Evolutionary conservation across 2,113 vertebrate genomes (phyloP), one percentile per base, ranked within the genome.

Genomic region (Malurus alboscapulatus): DNA sequence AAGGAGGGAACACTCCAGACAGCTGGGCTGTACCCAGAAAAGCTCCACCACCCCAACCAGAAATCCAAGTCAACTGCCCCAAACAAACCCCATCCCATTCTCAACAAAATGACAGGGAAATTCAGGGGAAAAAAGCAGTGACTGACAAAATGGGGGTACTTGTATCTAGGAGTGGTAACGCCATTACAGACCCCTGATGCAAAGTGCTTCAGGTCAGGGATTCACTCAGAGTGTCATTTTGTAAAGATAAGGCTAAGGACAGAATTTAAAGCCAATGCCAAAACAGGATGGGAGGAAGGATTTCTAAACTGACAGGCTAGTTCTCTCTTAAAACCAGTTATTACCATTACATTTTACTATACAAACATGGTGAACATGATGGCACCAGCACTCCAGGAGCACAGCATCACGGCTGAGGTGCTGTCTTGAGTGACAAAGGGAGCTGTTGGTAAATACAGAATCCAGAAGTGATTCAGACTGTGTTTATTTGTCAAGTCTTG

Each of bases 51-150:
- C 20, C 12, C 3, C 73, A 55, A 57, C 9, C 30, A 78, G 48
- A 62, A 74, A 78, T 8, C 32, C 0, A 0, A 18, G 12, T 13
- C 61, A 63, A 40, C 30, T 59, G 69, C 38, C 38, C 32, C 10
- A 9, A 20, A 75, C 84, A 78, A 24, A 85, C 17, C 30, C 48
- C 42, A 44, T 24, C 51, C 38, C 10, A 19, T 63, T 71, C 51
- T 55, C 36, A 76, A 20, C 13, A 54, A 30, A 84, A 36, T 40
- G 58, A 63, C 42, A 71, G 29, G 20, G 24, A 34, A 77, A 77
- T 74, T 38, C 34, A 19, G 80, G n/a, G 8, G 14, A 54, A 68
- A 68, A 62, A 2, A 42, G 92, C 40, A 78, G 17, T 3, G 3
- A 79, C 63, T 38, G 51, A 51, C 42, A 84, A 83, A 51, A 50